phyloP scores from a whole-genome alignment of 2,797 vertebrate genomes.

The Cheirogaleus major region DNA sequence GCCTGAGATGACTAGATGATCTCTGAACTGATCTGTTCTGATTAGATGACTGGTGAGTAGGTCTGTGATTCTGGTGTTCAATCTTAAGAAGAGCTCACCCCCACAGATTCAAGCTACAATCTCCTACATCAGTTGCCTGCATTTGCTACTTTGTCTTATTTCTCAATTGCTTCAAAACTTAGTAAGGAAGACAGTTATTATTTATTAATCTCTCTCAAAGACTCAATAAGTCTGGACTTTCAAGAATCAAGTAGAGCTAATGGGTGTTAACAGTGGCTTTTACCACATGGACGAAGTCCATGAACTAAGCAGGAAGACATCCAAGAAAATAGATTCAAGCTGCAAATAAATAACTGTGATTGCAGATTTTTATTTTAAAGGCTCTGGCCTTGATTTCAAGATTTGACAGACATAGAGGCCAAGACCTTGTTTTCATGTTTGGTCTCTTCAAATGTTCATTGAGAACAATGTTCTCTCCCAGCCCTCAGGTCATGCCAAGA shows the following conservation, averaged over 20 bases:
- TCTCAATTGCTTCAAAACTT: neutral
- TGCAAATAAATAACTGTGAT: neutral
- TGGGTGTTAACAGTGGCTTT: too few relatives aligned
- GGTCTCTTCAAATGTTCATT: neutral
- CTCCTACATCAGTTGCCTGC: neutral
- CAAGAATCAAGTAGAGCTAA: neutral
- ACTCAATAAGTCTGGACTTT: neutral
- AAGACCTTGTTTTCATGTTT: neutral
- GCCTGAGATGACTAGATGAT: neutral
- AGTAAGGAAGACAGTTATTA: neutral
- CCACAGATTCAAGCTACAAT: neutral
- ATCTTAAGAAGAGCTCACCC: neutral
- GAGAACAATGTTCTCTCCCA: neutral
- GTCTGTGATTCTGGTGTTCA: neutral
- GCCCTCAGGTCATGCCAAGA: neutral
- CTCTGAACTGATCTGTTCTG: neutral
- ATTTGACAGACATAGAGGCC: neutral
- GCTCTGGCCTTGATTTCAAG: neutral
- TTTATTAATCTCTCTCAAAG: neutral
- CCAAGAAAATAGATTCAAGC: neutral
- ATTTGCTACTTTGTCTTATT: neutral
- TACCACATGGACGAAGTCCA: neutral
- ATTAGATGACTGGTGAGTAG: neutral
- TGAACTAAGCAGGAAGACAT: neutral
- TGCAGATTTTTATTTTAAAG: neutral